These are phyloP conservation scores for Sciurus niger DNA, from an alignment of 2,113 vertebrate genomes.

Conservation along the genomic window DNA sequence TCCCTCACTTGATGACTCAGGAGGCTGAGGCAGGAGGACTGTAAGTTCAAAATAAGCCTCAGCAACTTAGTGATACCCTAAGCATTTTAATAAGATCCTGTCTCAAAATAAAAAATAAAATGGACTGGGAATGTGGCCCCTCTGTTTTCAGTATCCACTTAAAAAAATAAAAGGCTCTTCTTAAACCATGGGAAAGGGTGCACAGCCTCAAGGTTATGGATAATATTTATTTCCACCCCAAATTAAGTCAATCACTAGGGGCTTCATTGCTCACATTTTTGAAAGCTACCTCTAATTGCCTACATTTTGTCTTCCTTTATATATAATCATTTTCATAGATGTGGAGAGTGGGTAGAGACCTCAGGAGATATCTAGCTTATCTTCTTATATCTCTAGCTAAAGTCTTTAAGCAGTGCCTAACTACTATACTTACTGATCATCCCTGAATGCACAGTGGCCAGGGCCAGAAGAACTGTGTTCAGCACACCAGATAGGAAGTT, in stretches of 20 bases:
- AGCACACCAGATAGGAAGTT: background rate
- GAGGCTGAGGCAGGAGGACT: no score
- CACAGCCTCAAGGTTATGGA: background rate
- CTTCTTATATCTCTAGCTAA: constrained; percentile 37
- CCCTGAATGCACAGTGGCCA: background rate
- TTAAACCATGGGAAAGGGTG: background rate
- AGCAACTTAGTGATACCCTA: no score
- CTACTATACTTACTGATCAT: background rate
- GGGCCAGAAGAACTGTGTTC: background rate
- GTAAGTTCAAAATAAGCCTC: no score
- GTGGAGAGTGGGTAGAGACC: background rate
- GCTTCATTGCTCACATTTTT: background rate
- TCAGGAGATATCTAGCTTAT: background rate
- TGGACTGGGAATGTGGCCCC: no score
- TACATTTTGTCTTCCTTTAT: background rate
- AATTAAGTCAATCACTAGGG: background rate
- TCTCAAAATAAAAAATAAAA: no score
- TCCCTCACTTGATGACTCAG: background rate
- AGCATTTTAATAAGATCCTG: no score
- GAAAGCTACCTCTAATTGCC: background rate
- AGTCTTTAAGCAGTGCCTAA: background rate
- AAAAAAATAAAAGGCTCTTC: background rate
- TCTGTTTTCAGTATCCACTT: no score
- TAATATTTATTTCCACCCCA: background rate
- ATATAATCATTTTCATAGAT: background rate